phyloP scores from a whole-genome alignment of 2,888 invertebrate species.

The Tolmerus cingulatus region DNA sequence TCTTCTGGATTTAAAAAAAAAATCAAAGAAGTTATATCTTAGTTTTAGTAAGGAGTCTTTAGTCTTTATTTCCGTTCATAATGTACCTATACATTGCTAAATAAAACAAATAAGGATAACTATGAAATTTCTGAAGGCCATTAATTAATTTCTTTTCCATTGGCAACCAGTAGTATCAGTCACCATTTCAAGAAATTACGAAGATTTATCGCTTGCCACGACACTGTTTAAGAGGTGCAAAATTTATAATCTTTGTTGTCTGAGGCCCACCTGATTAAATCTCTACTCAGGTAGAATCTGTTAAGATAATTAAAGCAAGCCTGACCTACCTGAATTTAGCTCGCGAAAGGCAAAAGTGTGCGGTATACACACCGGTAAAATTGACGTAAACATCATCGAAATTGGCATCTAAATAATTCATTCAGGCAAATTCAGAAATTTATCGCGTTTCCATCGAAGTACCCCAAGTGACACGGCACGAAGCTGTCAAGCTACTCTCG shows the following conservation, averaged over 20 bases:
- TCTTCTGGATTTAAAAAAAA: no score
- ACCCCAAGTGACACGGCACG: neutral
- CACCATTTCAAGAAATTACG: neutral
- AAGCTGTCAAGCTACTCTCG: conserved; percentile 20
- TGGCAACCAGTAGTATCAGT: neutral
- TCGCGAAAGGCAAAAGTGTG: neutral
- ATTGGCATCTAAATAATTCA: neutral
- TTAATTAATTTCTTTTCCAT: neutral
- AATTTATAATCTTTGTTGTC: neutral
- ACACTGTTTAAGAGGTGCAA: neutral
- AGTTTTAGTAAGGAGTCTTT: no score
- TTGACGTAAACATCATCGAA: neutral
- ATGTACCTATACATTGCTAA: neutral
- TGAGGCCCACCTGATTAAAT: neutral
- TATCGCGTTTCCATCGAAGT: neutral
- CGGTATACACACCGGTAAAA: neutral
- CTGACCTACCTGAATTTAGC: neutral
- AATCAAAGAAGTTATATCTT: no score
- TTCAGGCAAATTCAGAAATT: neutral
- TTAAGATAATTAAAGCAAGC: neutral
- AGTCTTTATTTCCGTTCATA: no score
- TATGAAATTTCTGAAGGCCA: neutral
- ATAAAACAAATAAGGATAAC: neutral
- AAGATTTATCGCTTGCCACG: neutral
- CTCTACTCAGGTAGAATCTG: neutral